A percentile compares a stretch with the other conserved stretches of the same genome.
Evolutionary conservation across 2,797 vertebrate genomes (phyloP).

Genomic region (Halcyon chelicuti): DNA sequence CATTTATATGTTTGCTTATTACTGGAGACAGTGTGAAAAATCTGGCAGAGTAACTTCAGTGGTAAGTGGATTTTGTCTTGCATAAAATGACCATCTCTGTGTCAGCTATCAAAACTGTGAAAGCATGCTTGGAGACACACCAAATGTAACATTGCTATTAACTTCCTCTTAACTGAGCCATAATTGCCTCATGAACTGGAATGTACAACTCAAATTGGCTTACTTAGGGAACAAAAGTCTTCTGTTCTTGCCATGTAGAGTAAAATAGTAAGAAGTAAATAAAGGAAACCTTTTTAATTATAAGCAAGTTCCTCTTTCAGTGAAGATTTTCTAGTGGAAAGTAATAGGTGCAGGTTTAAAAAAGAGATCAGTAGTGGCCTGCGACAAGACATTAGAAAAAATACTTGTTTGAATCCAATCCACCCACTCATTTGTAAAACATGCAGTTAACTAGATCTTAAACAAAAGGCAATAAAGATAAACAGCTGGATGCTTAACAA

Average conservation of each 20-base stretch:
- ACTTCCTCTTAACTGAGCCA: constrained; percentile 36
- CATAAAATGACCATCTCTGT: not conserved
- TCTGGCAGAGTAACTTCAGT: not conserved
- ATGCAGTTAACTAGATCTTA: not conserved
- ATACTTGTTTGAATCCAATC: not conserved
- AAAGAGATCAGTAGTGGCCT: not conserved
- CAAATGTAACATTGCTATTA: constrained; percentile 62
- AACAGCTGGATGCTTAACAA: constrained; percentile 19
- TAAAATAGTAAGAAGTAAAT: not conserved
- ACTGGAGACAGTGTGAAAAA: not conserved
- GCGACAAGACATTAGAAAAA: not conserved
- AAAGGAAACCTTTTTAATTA: not conserved
- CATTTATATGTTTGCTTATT: not conserved
- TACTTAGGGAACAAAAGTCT: not conserved
- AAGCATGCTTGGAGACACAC: constrained; percentile 58
- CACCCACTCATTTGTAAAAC: constrained; percentile 14
- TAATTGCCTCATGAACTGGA: constrained; percentile 43
- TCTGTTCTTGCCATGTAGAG: not conserved
- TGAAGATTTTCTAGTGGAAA: not conserved
- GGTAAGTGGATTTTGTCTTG: constrained; percentile 42
- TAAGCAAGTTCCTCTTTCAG: not conserved
- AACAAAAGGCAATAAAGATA: constrained; percentile 51
- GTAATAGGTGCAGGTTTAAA: not conserved
- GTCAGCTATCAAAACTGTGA: constrained; percentile 64
- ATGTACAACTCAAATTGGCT: constrained; percentile 6